Evolutionary conservation across 53 echinoderm and acorn worm genomes (phyloP).

Genomic region (Antedon mediterranea): DNA sequence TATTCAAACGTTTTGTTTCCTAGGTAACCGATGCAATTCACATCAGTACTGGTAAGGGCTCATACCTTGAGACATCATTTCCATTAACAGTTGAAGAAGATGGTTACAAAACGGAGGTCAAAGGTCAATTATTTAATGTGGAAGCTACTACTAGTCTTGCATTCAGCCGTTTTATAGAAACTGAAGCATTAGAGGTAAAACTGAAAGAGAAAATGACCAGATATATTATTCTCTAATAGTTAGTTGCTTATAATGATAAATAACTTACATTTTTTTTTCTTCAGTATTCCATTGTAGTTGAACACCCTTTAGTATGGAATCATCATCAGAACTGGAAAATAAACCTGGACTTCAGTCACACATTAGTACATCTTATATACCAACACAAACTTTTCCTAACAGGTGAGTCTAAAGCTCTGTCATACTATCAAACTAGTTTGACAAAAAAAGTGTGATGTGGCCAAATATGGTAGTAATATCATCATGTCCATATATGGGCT

Average conservation of each 20-base stretch:
- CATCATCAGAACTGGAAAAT: slow-evolving; percentile 93
- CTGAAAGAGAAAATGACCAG: not conserved
- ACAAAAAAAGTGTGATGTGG: too few relatives aligned
- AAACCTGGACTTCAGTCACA: slow-evolving; percentile 65
- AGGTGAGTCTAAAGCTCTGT: too few relatives aligned
- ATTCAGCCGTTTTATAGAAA: slow-evolving; percentile 77
- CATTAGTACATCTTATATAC: slow-evolving; percentile 40
- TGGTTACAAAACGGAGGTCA: slow-evolving; percentile 72
- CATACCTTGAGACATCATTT: slow-evolving; percentile 69
- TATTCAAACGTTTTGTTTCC: not conserved
- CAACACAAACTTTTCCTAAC: slow-evolving; percentile 72
- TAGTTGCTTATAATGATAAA: not conserved
- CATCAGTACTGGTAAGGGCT: slow-evolving; percentile 67
- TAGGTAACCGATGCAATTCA: slow-evolving; percentile 87
- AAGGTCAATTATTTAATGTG: slow-evolving; percentile 67
- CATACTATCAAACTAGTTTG: too few relatives aligned
- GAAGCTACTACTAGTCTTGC: slow-evolving; percentile 74
- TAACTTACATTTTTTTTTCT: not conserved
- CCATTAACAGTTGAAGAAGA: slow-evolving; percentile 51
- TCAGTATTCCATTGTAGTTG: slow-evolving; percentile 66
- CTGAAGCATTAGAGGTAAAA: slow-evolving; percentile 74
- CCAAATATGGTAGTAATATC: too few relatives aligned
- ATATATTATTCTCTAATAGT: not conserved
- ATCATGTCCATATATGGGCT: too few relatives aligned
- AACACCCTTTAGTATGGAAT: slow-evolving; percentile 83